A percentile compares a stretch with the other conserved stretches of the same genome.
Conservation (phyloP, 2,113 vertebrate genomes). For the Hemiprocne comata region DNA sequence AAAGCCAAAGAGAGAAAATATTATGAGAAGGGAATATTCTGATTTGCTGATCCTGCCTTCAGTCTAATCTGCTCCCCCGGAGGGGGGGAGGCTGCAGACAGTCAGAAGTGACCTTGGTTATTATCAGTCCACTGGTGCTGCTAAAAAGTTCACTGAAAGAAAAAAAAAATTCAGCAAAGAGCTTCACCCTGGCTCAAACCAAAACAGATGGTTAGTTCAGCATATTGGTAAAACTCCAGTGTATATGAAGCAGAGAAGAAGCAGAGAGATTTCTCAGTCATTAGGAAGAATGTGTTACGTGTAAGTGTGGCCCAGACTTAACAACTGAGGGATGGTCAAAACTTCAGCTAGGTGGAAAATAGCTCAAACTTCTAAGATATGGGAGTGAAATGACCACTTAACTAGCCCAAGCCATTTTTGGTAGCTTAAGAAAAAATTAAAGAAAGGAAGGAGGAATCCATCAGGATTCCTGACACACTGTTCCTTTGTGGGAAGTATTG, state of each 20-base stretch:
- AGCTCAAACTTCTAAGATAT: background rate
- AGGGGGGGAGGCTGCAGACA: too few relatives aligned
- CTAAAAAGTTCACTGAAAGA: too few relatives aligned
- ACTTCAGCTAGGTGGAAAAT: background rate
- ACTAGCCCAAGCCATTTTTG: background rate
- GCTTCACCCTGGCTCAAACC: too few relatives aligned
- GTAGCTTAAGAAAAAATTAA: background rate
- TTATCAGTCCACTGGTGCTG: too few relatives aligned
- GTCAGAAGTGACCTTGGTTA: too few relatives aligned
- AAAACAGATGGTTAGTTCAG: constrained; percentile 1
- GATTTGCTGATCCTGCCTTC: too few relatives aligned
- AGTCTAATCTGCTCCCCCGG: too few relatives aligned
- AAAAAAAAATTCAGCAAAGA: too few relatives aligned
- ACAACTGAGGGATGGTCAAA: background rate
- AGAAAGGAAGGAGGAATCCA: background rate
- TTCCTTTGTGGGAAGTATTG: background rate
- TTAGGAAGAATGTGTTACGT: background rate
- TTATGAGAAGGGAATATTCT: too few relatives aligned
- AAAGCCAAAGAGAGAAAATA: too few relatives aligned
- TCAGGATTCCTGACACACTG: background rate
- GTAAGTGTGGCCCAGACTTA: background rate
- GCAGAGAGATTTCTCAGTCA: background rate
- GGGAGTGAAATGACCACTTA: background rate
- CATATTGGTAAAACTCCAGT: background rate
- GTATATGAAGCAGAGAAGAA: background rate